phyloP scores from a whole-genome alignment of 2,888 invertebrate species.

The Enchytraeus crypticus region DNA sequence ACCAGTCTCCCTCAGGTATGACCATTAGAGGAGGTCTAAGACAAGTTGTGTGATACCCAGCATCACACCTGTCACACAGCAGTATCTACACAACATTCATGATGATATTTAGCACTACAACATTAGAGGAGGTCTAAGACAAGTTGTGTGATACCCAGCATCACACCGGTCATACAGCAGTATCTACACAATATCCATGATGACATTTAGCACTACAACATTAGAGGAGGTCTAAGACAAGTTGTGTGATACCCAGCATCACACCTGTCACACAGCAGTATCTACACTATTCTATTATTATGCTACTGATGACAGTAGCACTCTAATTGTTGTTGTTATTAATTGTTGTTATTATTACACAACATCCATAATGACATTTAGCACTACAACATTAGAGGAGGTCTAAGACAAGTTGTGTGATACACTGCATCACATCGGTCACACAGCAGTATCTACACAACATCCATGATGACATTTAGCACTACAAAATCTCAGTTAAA shows the following conservation, averaged over 20 bases:
- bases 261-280: constrained; percentile 87
- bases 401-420: constrained; percentile 89
- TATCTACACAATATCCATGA: constrained; percentile 56
- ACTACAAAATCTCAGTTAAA: too few relatives aligned
- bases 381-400: constrained; percentile 62
- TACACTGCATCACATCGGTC: constrained; percentile 91
- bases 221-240: constrained; percentile 81
- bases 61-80: constrained; percentile 86
- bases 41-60: constrained; percentile 94
- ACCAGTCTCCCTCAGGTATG: constrained; percentile 96
- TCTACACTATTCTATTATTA: too few relatives aligned
- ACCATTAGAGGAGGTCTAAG: constrained; percentile 81
- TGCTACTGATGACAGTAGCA: too few relatives aligned
- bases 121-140: constrained; percentile 81
- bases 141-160: constrained; percentile 90
- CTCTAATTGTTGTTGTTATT: too few relatives aligned
- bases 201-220: too few relatives aligned
- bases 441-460: constrained; percentile 72
- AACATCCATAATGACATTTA: not conserved
- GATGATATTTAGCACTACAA: not conserved
- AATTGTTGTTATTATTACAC: too few relatives aligned
- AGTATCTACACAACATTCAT: constrained; percentile 60
- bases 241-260: constrained; percentile 94
- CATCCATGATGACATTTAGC: too few relatives aligned
- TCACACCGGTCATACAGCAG: constrained; percentile 91